phyloP scores from a whole-genome alignment of 92 coral and sea anemone genomes.

The Virgularia gustaviana region DNA sequence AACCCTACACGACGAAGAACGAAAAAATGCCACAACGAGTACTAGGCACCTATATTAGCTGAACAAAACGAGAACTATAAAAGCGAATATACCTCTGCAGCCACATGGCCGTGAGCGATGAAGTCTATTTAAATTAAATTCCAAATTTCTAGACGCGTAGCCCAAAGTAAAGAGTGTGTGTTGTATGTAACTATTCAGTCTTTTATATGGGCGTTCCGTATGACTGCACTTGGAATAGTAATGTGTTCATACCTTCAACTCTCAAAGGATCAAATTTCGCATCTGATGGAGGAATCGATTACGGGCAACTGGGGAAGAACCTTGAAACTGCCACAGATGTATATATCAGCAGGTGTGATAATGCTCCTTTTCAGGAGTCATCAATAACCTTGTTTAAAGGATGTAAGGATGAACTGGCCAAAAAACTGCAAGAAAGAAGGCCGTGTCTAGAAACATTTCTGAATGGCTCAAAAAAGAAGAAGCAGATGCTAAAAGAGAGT shows the following conservation, averaged over 20 bases:
- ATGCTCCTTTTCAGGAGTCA: conserved; percentile 34
- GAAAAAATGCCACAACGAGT: no score
- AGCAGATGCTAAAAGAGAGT: conserved; percentile 16
- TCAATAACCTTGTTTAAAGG: conserved; percentile 26
- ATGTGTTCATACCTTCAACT: conserved; percentile 32
- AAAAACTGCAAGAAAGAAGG: conserved; percentile 9
- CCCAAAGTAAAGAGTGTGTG: no score
- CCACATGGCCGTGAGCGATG: no score
- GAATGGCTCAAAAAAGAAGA: conserved; percentile 21
- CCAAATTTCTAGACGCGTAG: no score
- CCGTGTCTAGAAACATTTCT: conserved; percentile 25
- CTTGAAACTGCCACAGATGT: conserved; percentile 35
- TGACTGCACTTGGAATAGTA: no score
- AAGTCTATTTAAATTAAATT: no score
- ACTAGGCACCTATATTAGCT: no score
- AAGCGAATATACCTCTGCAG: no score
- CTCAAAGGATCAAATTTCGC: conserved; percentile 44
- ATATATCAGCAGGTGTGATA: conserved; percentile 21
- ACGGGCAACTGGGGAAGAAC: conserved; percentile 31
- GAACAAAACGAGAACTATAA: no score
- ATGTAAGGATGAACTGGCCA: conserved; percentile 22
- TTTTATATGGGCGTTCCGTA: no score
- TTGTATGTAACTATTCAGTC: no score
- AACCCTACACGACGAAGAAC: no score
- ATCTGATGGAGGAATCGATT: conserved; percentile 35